Base-by-base conservation (phyloP, 1,140 invertebrate species). In the Drusus annulatus region DNA sequence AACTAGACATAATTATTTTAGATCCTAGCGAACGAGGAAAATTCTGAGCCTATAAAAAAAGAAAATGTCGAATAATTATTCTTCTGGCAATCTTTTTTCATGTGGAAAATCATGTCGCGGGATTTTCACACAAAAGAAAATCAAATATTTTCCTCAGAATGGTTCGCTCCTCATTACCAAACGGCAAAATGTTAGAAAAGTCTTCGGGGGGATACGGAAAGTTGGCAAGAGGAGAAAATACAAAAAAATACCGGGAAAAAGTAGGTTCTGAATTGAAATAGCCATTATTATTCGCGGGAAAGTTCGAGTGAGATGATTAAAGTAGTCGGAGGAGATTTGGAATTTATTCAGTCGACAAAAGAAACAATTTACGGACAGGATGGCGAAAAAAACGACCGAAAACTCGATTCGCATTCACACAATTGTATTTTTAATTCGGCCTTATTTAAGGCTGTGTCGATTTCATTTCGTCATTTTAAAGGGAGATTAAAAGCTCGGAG, bases 121-220 rank as follows among this genome's bases (percentile, higher is more conserved):
- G 36, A 69, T 69, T 69, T 68, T 45, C 65, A 21, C 65, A 69
- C 65, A 69, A 69, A 69, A 69, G 65, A 69, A 69, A 69, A 69
- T 69, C 65, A 69, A 69, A 69, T 69, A 69, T 69, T 69, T 69
- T 45, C 65, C 65, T 45, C 65, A 69, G 51, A 69, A 69, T 69
- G 65, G 65, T 45, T 69, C 36, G 23, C 65, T 69, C 36, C 65
- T 69, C 65, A 69, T 69, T 69, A 69, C 17, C n/a, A 36, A 50
- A 50, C 31, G 36, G 65, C n/a, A 50, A 69, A 69, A 69, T 17
- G 65, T 45, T 17, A 36, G 65, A 69, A 69, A 69, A 69, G 65
- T 50, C 60, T 63, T 45, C 8, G 36, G 10, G 36, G 36, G 36
- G 10, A 45, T 45, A 45, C 7, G 36, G 10, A 45, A 45, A 45